Evolutionary conservation across 2,888 invertebrate species (phyloP).

Genomic region (Meiosimyza platycephala): DNA sequence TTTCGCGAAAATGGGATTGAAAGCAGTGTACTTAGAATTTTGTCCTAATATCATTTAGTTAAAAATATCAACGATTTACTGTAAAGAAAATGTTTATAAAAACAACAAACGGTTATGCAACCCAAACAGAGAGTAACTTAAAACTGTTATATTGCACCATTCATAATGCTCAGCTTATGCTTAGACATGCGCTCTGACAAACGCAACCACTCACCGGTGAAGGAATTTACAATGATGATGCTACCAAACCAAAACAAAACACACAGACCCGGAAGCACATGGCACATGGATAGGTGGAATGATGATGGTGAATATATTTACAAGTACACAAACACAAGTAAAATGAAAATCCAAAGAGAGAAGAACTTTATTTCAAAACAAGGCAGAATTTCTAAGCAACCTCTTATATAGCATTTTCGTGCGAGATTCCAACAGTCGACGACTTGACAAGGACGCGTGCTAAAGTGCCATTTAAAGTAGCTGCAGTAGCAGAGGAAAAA

Average conservation of each 20-base stretch:
- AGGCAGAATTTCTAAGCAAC: slow-evolving; percentile 6
- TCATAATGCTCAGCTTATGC: slow-evolving; percentile 8
- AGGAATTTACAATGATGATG: slow-evolving; percentile 10
- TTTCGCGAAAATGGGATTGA: too few relatives aligned
- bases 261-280: slow-evolving; percentile 29
- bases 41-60: too few relatives aligned
- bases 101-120: too few relatives aligned
- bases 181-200: slow-evolving; percentile 18
- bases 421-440: slow-evolving; percentile 23
- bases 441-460: slow-evolving; percentile 32
- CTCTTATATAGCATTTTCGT: neutral
- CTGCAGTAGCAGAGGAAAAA: slow-evolving; percentile 15
- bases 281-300: neutral
- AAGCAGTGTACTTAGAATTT: too few relatives aligned
- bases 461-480: slow-evolving; percentile 21
- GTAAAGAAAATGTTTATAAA: too few relatives aligned
- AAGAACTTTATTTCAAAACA: slow-evolving; percentile 13
- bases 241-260: slow-evolving; percentile 29
- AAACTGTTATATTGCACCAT: slow-evolving; percentile 31
- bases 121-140: too few relatives aligned
- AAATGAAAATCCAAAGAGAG: slow-evolving; percentile 5
- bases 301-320: neutral
- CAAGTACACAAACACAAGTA: slow-evolving; percentile 15
- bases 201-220: slow-evolving; percentile 22
- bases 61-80: too few relatives aligned